A percentile compares a stretch with the other conserved stretches of the same genome.
Evolutionary conservation across 2,113 vertebrate genomes (phyloP).

Genomic region (Phyllopteryx taeniolatus): DNA sequence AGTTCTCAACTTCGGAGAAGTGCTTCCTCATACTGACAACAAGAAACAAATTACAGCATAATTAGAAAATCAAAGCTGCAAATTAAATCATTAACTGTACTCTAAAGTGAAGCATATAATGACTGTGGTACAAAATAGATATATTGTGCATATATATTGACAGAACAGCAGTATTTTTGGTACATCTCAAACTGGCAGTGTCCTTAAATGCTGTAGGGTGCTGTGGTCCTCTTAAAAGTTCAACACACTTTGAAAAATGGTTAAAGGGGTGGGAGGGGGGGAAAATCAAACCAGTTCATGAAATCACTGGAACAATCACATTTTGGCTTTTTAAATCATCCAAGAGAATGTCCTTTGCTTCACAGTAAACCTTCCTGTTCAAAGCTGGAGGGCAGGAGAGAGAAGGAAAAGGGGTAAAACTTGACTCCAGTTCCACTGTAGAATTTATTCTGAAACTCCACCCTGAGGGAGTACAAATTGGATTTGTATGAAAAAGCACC

Average conservation of each 20-base stretch:
- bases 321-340: constrained; percentile 23
- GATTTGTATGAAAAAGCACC: constrained; percentile 4
- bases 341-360: constrained; percentile 62
- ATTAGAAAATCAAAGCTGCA: neutral
- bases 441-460: constrained; percentile 99
- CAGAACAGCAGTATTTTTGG: constrained; percentile 3
- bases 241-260: neutral
- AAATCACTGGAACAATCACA: constrained; percentile 17
- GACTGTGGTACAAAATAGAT: constrained; percentile 2
- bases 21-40: constrained; percentile 13
- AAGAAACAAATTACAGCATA: constrained; percentile 1
- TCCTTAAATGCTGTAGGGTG: neutral
- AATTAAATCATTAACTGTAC: neutral
- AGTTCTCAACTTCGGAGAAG: neutral
- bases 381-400: constrained; percentile 82
- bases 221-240: constrained; percentile 9
- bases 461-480: constrained; percentile 73
- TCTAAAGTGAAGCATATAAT: constrained; percentile 3
- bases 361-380: constrained; percentile 75
- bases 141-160: neutral
- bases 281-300: constrained; percentile 4
- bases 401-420: constrained; percentile 90
- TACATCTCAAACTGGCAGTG: constrained; percentile 2
- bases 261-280: constrained; percentile 2
- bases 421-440: constrained; percentile 89